Evolutionary conservation across 1,140 invertebrate genomes (phyloP).

Genomic region (Philotrypesis tridentata): DNA sequence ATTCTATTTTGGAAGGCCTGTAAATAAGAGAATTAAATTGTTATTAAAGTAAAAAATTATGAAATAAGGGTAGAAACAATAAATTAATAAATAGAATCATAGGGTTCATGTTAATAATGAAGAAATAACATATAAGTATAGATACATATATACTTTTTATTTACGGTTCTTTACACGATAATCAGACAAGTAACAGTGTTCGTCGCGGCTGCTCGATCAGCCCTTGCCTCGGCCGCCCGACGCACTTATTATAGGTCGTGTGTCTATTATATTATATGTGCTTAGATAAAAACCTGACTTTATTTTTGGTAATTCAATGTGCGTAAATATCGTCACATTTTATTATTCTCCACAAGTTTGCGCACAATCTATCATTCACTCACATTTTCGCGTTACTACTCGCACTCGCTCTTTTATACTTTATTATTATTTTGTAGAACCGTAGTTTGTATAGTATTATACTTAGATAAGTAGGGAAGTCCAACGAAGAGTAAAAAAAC

Average conservation of each 20-base stretch:
- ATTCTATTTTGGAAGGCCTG: no score
- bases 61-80: slow-evolving; percentile 4
- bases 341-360: not conserved
- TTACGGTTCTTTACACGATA: slow-evolving; percentile 67
- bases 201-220: slow-evolving; percentile 52
- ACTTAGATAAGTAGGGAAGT: not conserved
- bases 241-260: not conserved
- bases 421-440: slow-evolving; percentile 7
- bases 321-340: slow-evolving; percentile 16
- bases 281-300: not conserved
- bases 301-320: slow-evolving; percentile 30
- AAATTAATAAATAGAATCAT: not conserved
- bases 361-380: not conserved
- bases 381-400: not conserved
- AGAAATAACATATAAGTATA: slow-evolving; percentile 50
- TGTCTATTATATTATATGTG: not conserved
- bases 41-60: not conserved
- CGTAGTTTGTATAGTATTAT: not conserved
- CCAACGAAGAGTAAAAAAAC: slow-evolving; percentile 20
- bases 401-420: not conserved
- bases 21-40: no score
- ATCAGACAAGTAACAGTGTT: slow-evolving; percentile 69
- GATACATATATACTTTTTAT: slow-evolving; percentile 61
- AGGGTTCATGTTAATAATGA: not conserved
- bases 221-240: slow-evolving; percentile 12